Conservation (phyloP, 1,140 invertebrate species). For the Aphaenogaster floridana region DNA sequence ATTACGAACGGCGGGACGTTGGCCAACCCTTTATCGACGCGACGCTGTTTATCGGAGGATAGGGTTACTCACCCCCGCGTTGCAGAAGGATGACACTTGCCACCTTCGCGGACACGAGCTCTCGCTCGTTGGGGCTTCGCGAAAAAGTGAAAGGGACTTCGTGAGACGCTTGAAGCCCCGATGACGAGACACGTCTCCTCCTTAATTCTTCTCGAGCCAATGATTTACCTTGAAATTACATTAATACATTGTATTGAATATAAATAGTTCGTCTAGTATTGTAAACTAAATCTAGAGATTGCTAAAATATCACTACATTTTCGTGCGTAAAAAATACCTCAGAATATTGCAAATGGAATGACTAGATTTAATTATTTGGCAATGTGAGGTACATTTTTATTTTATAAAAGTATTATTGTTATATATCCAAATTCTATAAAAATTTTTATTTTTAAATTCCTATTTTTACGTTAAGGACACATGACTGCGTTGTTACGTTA, state of each 20-base stretch:
- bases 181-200: neutral
- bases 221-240: neutral
- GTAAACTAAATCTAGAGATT: neutral
- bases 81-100: conserved; percentile 49
- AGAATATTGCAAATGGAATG: neutral
- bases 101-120: conserved; percentile 17
- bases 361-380: neutral
- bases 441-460: neutral
- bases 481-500: neutral
- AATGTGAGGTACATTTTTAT: neutral
- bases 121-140: conserved; percentile 64
- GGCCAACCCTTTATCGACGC: conserved; percentile 23
- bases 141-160: conserved; percentile 60
- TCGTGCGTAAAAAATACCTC: neutral
- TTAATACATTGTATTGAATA: neutral
- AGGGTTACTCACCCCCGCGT: conserved; percentile 62
- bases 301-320: neutral
- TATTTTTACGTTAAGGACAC: neutral
- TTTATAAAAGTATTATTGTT: neutral
- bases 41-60: neutral
- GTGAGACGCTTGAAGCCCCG: conserved; percentile 62
- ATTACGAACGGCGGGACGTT: conserved; percentile 50
- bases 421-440: neutral
- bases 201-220: neutral
- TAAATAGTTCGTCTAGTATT: neutral